Base-by-base conservation (phyloP, 2,888 invertebrate genomes). In the Nezara viridula region DNA sequence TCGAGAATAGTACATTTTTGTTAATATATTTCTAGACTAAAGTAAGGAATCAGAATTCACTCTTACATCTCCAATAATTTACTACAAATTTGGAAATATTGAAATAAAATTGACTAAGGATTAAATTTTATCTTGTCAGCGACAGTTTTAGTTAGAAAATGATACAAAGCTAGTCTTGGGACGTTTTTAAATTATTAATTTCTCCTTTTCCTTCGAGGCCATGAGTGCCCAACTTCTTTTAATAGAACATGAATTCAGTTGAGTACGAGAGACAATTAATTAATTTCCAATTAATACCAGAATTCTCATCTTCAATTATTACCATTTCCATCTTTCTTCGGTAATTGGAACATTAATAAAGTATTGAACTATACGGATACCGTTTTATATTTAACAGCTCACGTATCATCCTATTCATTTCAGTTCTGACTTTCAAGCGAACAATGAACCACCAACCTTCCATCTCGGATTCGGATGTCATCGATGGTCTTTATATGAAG, bases 321-420 rank as follows among this genome's bases (percentile, higher is more conserved):
- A 21, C 81, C 44, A 81, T 44, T 44, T 44, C 40, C 81, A 81
- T 81, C 37, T 44, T 47, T 12, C 10, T 40, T 12, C 44, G 81
- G 81, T 81, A 81, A 81, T 81, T 81, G 81, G 44, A 81, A n/a
- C 40, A 81, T 81, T 40, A 81, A 81, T 81, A 44, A 12, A 21
- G 4, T 2, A 81, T 12, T 44, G 24, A n/a, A 44, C 44, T 16
- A 5, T 24, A n/a, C 6, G 5, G 44, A 47, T 24, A 44, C 60
- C 32, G 32, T 32, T 73, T 73, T 73, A 73, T 73, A 73, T 73
- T 73, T 73, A 37, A 19, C 9, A 19, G 19, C 19, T 16, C 16
- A 2, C 7, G 9, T 16, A 19, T 1, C 37, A 27, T 6, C 5
- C 19, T 73, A 4, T 60, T 73, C 66, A 73, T 32, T 73, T 19